Evolutionary conservation across 2,888 invertebrate genomes (phyloP).

Genomic region (Spatulosminthurus flaviceps): DNA sequence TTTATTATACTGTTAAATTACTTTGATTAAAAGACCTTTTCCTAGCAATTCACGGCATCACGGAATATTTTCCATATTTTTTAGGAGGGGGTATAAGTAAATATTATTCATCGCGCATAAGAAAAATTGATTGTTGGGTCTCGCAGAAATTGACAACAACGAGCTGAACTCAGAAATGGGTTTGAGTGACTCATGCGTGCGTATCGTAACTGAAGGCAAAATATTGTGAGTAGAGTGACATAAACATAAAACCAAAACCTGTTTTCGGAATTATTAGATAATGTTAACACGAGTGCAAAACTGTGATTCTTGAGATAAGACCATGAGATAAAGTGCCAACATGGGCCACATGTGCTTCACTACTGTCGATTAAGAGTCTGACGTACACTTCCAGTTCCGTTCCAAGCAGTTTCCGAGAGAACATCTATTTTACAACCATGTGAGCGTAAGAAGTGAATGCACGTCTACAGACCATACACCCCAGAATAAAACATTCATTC

Average conservation of each 20-base stretch:
- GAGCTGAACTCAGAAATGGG: too few species aligned
- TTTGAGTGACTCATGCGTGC: too few species aligned
- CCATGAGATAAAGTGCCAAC: not conserved
- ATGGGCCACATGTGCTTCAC: not conserved
- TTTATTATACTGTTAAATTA: too few species aligned
- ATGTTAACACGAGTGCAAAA: slow-evolving; percentile 1
- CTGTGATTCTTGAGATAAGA: slow-evolving; percentile 12
- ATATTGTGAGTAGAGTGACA: too few species aligned
- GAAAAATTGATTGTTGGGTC: too few species aligned
- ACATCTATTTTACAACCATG: not conserved
- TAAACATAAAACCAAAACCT: not conserved
- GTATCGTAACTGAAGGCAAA: too few species aligned
- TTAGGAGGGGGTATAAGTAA: too few species aligned
- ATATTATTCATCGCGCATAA: too few species aligned
- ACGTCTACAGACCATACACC: not conserved
- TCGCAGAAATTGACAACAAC: too few species aligned
- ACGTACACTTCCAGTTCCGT: slow-evolving; percentile 11
- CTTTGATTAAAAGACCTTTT: too few species aligned
- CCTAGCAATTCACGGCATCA: too few species aligned
- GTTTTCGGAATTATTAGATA: not conserved
- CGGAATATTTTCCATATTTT: too few species aligned
- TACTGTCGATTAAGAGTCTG: not conserved
- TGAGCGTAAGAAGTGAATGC: slow-evolving; percentile 1
- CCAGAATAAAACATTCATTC: slow-evolving; percentile 29
- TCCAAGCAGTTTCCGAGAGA: not conserved